Percentiles rank a stretch among this genome's conserved stretches.
phyloP scores from a whole-genome alignment of 2,113 vertebrate species.

The Diglossa brunneiventris region DNA sequence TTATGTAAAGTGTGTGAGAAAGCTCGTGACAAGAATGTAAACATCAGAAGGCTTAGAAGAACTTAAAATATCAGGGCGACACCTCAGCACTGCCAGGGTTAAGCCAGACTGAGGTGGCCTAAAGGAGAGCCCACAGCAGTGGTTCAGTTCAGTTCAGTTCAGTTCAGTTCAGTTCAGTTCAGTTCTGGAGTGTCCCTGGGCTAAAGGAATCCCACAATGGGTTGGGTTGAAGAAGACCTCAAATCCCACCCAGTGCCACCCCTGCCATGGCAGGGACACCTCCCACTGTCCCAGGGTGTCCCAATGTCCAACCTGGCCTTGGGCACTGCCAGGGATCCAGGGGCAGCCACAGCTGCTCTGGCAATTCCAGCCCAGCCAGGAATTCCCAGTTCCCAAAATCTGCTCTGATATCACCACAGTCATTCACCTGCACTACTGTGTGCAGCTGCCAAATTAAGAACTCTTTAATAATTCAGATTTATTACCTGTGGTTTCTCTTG shows the following conservation, averaged over 20 bases:
- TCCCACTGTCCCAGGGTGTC: not conserved
- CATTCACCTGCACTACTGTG: not conserved
- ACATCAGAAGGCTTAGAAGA: too few relatives aligned
- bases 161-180: too few relatives aligned
- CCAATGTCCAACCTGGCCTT: not conserved
- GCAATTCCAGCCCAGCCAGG: not conserved
- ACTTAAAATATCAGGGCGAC: too few relatives aligned
- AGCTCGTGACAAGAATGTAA: too few relatives aligned
- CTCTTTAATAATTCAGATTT: not conserved
- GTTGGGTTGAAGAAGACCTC: fast-evolving
- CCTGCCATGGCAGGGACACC: not conserved
- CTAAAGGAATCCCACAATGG: not conserved
- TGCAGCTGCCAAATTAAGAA: not conserved
- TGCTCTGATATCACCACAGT: not conserved
- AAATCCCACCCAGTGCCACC: fast-evolving
- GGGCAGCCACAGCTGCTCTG: not conserved
- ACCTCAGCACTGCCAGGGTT: not conserved
- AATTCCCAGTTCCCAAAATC: not conserved
- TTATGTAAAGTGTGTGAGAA: too few relatives aligned
- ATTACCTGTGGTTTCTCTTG: not conserved
- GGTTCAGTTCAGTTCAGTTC: too few relatives aligned
- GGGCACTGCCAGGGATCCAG: not conserved
- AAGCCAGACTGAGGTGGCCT: not conserved
- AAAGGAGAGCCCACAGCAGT: not conserved
- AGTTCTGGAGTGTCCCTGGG: too few relatives aligned